Evolutionary conservation across 1,140 invertebrate genomes (phyloP).

Genomic region (Belonocnema kinseyi): DNA sequence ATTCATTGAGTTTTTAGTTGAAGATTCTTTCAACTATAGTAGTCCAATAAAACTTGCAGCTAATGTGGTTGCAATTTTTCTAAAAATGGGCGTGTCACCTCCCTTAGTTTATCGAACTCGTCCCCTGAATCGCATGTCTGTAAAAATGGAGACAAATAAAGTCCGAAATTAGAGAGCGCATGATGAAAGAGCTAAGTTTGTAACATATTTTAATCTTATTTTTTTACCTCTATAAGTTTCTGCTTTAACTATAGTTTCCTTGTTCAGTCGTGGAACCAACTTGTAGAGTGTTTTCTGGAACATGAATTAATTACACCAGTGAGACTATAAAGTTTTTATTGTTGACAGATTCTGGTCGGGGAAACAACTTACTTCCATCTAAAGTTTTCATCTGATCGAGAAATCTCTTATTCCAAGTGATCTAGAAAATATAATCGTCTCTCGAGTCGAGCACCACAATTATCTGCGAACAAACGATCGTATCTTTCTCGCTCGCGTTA

Average conservation of each 20-base stretch:
- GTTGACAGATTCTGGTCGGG: slow-evolving; percentile 14
- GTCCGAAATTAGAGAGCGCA: no score
- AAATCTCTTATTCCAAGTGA: slow-evolving; percentile 24
- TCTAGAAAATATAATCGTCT: slow-evolving; percentile 20
- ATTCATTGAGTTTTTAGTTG: no score
- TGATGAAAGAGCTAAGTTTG: background rate
- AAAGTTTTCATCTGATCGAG: slow-evolving; percentile 30
- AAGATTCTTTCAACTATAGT: no score
- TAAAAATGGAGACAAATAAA: no score
- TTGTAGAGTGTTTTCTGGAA: slow-evolving; percentile 6
- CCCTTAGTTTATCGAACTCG: no score
- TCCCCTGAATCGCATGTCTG: no score
- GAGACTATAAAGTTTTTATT: slow-evolving; percentile 23
- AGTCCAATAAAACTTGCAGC: no score
- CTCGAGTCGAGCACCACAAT: slow-evolving; percentile 16
- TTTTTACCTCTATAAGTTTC: background rate
- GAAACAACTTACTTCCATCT: slow-evolving; percentile 25
- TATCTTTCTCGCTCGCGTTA: slow-evolving; percentile 25
- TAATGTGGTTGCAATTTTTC: no score
- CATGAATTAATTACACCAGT: slow-evolving; percentile 11
- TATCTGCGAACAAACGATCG: slow-evolving; percentile 28
- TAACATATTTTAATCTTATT: background rate
- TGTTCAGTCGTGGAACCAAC: background rate
- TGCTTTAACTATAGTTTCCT: background rate
- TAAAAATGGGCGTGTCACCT: no score